phyloP scores from a whole-genome alignment of 2,797 vertebrate species.

The Poecile montanus region DNA sequence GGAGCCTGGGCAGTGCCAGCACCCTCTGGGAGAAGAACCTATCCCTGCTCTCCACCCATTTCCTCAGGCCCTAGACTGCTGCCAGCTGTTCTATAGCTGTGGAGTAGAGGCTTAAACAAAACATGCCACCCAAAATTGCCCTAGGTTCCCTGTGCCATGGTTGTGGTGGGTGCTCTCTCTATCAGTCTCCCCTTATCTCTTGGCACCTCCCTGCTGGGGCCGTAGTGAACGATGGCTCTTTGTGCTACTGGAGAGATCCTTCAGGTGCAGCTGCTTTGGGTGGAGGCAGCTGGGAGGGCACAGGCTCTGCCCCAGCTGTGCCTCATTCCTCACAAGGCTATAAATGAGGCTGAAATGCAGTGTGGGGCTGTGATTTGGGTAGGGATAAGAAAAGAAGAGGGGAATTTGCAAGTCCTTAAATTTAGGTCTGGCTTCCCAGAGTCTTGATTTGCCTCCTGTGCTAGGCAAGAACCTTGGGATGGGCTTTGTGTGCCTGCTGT shows the following conservation, averaged over 20 bases:
- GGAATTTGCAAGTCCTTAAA: rapidly evolving
- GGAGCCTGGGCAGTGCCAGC: not conserved
- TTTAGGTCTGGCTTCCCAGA: rapidly evolving
- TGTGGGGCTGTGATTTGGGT: rapidly evolving
- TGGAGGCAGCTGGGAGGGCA: not conserved
- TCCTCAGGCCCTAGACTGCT: not conserved
- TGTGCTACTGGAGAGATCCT: not conserved
- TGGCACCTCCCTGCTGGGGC: not conserved
- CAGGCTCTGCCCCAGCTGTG: not conserved
- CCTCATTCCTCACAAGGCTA: not conserved
- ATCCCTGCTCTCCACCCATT: not conserved
- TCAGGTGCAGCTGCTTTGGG: not conserved
- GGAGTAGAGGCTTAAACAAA: not conserved
- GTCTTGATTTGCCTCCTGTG: rapidly evolving
- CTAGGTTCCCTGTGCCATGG: not conserved
- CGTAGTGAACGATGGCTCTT: not conserved
- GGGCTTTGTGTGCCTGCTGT: not conserved
- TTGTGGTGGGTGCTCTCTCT: not conserved
- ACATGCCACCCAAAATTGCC: not conserved
- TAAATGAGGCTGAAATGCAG: rapidly evolving
- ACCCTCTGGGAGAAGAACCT: not conserved
- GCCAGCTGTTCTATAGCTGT: not conserved
- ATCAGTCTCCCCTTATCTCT: not conserved
- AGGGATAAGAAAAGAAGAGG: rapidly evolving
- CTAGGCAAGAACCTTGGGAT: rapidly evolving